These are phyloP conservation scores for Tholera decimalis DNA, from an alignment of 2,888 invertebrate genomes.

Conservation along the genomic window DNA sequence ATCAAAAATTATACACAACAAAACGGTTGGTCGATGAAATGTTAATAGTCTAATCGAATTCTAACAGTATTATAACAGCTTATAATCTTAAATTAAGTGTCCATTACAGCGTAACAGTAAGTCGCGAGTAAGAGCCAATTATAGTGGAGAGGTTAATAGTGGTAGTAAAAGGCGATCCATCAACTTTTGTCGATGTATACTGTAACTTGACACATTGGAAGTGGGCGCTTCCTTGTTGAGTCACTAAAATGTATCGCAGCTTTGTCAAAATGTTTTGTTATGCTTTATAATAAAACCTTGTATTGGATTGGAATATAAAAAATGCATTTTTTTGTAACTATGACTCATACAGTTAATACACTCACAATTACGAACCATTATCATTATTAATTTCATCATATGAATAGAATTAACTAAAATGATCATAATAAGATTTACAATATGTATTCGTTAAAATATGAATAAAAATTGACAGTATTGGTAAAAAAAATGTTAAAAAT, in stretches of 20 bases:
- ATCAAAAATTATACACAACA: constrained; percentile 4
- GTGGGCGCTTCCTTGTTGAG: background rate
- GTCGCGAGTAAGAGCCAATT: constrained; percentile 72
- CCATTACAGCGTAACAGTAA: constrained; percentile 66
- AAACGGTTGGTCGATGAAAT: background rate
- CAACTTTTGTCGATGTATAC: constrained; percentile 51
- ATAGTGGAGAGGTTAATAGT: constrained; percentile 75
- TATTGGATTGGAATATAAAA: background rate
- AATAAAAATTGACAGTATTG: too few relatives aligned
- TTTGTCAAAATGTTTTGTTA: too few relatives aligned
- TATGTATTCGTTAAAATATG: too few relatives aligned
- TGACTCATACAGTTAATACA: too few relatives aligned
- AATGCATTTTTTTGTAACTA: background rate
- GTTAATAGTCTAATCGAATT: constrained; percentile 31
- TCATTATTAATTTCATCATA: too few relatives aligned
- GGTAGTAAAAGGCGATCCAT: constrained; percentile 66
- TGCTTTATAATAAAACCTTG: background rate
- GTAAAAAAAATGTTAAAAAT: too few relatives aligned
- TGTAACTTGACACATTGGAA: constrained; percentile 45
- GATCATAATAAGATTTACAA: too few relatives aligned
- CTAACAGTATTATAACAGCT: constrained; percentile 45
- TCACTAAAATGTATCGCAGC: too few relatives aligned
- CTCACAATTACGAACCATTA: too few relatives aligned
- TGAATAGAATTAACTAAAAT: too few relatives aligned
- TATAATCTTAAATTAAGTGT: constrained; percentile 69